A percentile compares a stretch with the other conserved stretches of the same genome.
Conservation (phyloP, 2,113 vertebrate species). For the Laterallus jamaicensis region DNA sequence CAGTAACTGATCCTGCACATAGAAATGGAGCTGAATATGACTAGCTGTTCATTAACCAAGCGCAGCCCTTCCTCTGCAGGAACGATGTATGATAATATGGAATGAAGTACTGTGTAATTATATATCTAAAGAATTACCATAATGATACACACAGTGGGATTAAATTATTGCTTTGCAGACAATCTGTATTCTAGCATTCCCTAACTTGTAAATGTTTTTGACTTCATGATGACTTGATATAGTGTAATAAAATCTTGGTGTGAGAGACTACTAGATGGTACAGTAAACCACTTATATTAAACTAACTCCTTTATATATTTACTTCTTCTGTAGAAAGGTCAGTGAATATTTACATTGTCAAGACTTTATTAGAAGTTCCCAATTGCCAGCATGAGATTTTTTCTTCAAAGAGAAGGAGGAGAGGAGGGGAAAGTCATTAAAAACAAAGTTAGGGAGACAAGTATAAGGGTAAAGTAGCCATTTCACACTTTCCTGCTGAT, state of each 20-base stretch:
- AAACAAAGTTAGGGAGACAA: not conserved
- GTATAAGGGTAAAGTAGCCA: not conserved
- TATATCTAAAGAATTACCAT: not conserved
- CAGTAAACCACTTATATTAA: not conserved
- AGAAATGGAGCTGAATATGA: not conserved
- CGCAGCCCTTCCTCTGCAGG: not conserved
- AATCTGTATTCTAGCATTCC: not conserved
- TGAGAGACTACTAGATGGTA: not conserved
- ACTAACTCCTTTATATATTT: not conserved
- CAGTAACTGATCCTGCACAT: not conserved
- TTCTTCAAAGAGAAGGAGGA: not conserved
- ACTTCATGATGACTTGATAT: not conserved
- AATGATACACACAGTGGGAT: not conserved
- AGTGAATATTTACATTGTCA: not conserved
- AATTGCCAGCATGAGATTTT: not conserved
- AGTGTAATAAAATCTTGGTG: not conserved
- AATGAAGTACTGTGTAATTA: not conserved
- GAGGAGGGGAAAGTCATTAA: not conserved
- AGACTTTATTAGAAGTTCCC: not conserved
- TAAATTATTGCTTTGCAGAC: not conserved
- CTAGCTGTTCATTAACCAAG: not conserved
- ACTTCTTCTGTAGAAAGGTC: not conserved
- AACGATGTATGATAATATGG: not conserved
- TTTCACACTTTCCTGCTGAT: not conserved
- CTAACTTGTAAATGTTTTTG: not conserved